Percentiles rank a stretch among this genome's conserved stretches.
These are phyloP conservation scores for Porites lobata DNA, from an alignment of 92 coral and sea anemone genomes.

Conservation along the genomic window DNA sequence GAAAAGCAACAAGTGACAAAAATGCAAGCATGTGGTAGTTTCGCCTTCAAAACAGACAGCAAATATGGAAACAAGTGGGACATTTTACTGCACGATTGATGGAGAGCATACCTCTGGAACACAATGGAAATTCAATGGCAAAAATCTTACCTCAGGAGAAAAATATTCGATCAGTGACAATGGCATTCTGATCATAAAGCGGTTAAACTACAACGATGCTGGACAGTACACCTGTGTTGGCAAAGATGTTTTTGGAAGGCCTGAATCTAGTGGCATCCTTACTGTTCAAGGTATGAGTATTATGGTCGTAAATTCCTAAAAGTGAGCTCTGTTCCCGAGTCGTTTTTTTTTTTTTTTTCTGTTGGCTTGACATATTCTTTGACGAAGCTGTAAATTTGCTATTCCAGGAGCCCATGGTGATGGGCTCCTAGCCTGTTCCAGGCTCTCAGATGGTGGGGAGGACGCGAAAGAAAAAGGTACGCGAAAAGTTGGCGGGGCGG, in stretches of 20 bases:
- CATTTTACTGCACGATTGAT: conserved; percentile 28
- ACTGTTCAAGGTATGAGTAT: conserved; percentile 1
- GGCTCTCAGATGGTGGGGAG: too few relatives aligned
- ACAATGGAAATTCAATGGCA: conserved; percentile 22
- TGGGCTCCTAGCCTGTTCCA: too few relatives aligned
- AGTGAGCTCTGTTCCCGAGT: too few relatives aligned
- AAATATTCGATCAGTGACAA: background rate
- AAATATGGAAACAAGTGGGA: background rate
- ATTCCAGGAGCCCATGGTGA: too few relatives aligned
- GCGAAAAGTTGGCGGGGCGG: too few relatives aligned
- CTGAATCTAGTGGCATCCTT: background rate
- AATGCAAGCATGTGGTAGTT: conserved; percentile 6
- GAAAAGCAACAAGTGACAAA: background rate
- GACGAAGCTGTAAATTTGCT: too few relatives aligned
- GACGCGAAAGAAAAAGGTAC: too few relatives aligned
- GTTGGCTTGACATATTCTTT: too few relatives aligned
- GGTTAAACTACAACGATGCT: background rate
- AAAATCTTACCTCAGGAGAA: conserved; percentile 6
- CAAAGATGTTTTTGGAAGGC: conserved; percentile 9
- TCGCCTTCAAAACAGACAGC: conserved; percentile 21
- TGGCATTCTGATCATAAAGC: conserved; percentile 4
- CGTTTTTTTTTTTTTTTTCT: too few relatives aligned
- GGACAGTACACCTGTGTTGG: conserved; percentile 25
- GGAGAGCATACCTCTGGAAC: background rate
- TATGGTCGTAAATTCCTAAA: background rate